Conservation (phyloP, 2,113 vertebrate genomes). For the Micronycteris hirsuta region DNA sequence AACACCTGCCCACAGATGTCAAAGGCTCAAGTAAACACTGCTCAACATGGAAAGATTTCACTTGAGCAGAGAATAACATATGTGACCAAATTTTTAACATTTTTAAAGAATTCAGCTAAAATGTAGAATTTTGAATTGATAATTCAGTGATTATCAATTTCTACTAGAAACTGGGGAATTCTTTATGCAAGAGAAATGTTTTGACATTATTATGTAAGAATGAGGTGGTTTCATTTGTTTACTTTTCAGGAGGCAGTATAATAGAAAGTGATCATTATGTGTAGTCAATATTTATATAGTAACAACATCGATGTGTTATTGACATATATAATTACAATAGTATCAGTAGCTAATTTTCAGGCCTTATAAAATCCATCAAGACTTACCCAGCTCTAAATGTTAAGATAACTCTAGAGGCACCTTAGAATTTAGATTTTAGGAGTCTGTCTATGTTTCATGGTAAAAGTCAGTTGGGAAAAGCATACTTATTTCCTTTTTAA, state of each 20-base stretch:
- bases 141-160: neutral
- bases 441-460: neutral
- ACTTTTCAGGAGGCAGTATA: neutral
- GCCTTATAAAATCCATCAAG: neutral
- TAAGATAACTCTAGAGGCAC: neutral
- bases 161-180: neutral
- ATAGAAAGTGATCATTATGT: neutral
- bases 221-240: neutral
- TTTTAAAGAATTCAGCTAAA: neutral
- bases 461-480: neutral
- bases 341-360: neutral
- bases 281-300: neutral
- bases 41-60: neutral
- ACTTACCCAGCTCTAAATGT: neutral
- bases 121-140: neutral
- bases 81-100: neutral
- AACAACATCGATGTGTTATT: neutral
- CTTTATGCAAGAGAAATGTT: neutral
- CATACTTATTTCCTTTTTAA: neutral
- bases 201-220: neutral
- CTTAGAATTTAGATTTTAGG: neutral
- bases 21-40: constrained; percentile 10
- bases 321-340: neutral
- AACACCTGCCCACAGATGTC: neutral
- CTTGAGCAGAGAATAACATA: neutral